Conservation (phyloP, 2,888 invertebrate genomes). For the Euzophera pinguis region DNA sequence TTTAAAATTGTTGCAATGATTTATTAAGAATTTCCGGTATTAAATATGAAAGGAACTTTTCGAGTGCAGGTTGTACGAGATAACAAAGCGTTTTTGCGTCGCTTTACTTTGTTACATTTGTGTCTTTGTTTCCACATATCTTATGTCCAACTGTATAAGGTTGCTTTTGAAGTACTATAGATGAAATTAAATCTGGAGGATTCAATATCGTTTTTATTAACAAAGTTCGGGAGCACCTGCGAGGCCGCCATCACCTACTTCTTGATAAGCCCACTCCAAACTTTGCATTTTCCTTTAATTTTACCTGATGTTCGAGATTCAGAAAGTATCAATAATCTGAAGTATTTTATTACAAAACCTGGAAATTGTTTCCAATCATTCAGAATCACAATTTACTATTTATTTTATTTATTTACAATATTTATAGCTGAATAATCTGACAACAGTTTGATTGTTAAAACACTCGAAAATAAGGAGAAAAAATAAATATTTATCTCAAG, state of each 20-base stretch:
- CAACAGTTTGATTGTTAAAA: too few species aligned
- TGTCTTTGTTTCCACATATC: constrained; percentile 8
- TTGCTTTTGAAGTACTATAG: constrained; percentile 20
- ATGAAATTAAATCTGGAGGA: constrained; percentile 27
- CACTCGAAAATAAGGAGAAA: too few species aligned
- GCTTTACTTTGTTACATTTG: background rate
- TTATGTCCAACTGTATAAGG: constrained; percentile 15
- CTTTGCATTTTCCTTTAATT: constrained; percentile 38
- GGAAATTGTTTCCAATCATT: too few species aligned
- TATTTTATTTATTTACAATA: too few species aligned
- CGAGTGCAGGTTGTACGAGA: background rate
- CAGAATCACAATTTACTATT: too few species aligned
- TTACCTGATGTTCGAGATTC: constrained; percentile 9
- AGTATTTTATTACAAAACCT: too few species aligned
- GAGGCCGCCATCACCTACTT: constrained; percentile 28
- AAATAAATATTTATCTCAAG: too few species aligned
- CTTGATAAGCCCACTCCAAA: constrained; percentile 32
- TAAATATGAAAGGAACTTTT: background rate
- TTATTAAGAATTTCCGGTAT: background rate
- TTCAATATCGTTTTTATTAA: constrained; percentile 48
- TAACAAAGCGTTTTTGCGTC: background rate
- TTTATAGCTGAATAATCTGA: too few species aligned
- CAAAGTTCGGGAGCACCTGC: constrained; percentile 42
- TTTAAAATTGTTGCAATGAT: background rate
- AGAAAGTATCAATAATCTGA: background rate